phyloP scores from a whole-genome alignment of 1,140 invertebrate species.

The Bombus terrestris region DNA sequence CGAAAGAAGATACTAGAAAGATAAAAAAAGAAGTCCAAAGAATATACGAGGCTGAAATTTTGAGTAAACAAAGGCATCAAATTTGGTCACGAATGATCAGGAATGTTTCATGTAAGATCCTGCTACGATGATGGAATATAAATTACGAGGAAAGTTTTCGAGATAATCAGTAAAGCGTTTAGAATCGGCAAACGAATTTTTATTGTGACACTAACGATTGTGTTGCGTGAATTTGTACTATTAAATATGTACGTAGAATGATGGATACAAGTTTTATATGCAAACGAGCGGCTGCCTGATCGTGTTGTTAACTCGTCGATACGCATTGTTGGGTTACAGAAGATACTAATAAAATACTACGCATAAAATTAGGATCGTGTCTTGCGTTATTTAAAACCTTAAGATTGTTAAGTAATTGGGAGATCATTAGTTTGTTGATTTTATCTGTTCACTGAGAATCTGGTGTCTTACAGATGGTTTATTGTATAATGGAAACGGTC shows the following conservation, averaged over 20 bases:
- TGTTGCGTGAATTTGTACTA: neutral
- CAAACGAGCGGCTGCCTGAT: neutral
- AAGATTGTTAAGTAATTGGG: neutral
- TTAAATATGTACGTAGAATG: slow-evolving; percentile 7
- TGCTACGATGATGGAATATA: neutral
- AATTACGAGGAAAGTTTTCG: slow-evolving; percentile 26
- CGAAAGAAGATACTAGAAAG: neutral
- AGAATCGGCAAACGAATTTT: neutral
- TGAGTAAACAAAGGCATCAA: neutral
- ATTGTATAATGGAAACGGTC: neutral
- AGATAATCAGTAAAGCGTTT: neutral
- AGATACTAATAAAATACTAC: neutral
- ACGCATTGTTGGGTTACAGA: neutral
- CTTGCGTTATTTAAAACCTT: too few species aligned
- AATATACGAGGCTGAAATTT: neutral
- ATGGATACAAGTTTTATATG: neutral
- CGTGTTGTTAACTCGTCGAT: neutral
- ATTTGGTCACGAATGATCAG: neutral
- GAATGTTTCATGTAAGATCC: neutral
- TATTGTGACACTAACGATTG: slow-evolving; percentile 7
- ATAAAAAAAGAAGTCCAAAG: neutral
- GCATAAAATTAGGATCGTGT: neutral
- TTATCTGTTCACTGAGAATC: neutral
- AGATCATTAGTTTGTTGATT: neutral
- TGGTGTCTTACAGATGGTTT: neutral